These are phyloP conservation scores for Callipepla californica DNA, from an alignment of 2,113 vertebrate species.

Conservation along the genomic window DNA sequence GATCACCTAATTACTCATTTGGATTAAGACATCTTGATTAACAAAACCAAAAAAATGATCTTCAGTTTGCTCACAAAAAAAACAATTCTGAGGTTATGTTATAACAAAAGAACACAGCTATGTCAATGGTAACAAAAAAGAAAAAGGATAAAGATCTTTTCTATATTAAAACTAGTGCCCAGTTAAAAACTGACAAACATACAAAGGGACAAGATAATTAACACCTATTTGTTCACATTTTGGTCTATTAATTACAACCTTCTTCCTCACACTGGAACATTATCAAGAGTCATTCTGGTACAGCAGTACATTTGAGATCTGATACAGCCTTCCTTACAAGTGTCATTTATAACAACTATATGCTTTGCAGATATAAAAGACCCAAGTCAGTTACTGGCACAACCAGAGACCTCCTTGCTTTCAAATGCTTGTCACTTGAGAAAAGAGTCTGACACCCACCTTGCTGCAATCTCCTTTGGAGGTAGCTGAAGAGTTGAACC, in stretches of 20 bases:
- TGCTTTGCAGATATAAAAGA: not conserved
- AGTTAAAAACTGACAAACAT: constrained; percentile 26
- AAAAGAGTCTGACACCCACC: not conserved
- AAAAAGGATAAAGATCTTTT: not conserved
- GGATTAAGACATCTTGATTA: not conserved
- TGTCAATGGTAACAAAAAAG: not conserved
- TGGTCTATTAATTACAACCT: constrained; percentile 57
- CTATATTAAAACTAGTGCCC: not conserved
- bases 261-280: constrained; percentile 19
- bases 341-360: not conserved
- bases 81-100: not conserved
- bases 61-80: not conserved
- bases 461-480: not conserved
- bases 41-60: not conserved
- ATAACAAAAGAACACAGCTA: not conserved
- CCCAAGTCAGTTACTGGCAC: not conserved
- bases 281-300: constrained; percentile 43
- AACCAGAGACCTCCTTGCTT: not conserved
- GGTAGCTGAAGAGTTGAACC: not conserved
- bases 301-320: not conserved
- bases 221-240: constrained; percentile 26
- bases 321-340: not conserved
- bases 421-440: not conserved
- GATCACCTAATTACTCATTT: not conserved
- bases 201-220: constrained; percentile 60